A percentile compares a stretch with the other conserved stretches of the same genome.
Conservation (phyloP, 2,113 vertebrate species). For the Conger conger region DNA sequence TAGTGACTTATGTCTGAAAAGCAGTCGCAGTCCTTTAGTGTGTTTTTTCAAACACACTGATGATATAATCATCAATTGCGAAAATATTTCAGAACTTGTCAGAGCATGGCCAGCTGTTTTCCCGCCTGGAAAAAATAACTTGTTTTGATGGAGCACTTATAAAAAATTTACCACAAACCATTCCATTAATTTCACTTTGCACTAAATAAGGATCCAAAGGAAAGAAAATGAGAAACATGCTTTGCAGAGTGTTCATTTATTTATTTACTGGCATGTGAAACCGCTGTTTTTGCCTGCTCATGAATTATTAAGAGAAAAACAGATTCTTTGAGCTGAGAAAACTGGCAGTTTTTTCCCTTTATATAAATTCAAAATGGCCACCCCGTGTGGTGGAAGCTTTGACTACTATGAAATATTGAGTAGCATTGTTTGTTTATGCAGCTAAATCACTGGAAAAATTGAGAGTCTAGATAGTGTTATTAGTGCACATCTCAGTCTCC, state of each 20-base stretch:
- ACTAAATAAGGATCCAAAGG: background rate
- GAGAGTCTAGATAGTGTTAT: constrained; percentile 1
- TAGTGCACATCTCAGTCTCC: background rate
- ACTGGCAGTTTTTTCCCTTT: constrained; percentile 12
- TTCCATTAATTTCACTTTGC: constrained; percentile 17
- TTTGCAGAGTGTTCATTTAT: constrained; percentile 21
- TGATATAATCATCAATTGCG: background rate
- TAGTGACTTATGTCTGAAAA: too few relatives aligned
- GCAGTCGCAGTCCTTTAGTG: too few relatives aligned
- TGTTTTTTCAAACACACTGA: background rate
- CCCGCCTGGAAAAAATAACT: background rate
- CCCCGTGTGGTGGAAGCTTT: background rate
- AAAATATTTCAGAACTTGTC: background rate
- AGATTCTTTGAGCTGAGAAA: constrained; percentile 20
- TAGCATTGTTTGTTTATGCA: constrained; percentile 13
- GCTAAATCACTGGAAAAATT: background rate
- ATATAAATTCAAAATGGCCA: constrained; percentile 23
- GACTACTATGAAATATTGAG: constrained; percentile 25
- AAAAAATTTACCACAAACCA: constrained; percentile 22
- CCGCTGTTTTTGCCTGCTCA: constrained; percentile 1
- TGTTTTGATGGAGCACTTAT: background rate
- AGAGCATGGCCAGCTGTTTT: background rate
- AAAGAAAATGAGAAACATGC: constrained; percentile 12
- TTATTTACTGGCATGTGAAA: constrained; percentile 10
- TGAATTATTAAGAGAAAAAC: constrained; percentile 28